Evolutionary conservation across 2,888 invertebrate species (phyloP).

Genomic region (Macrophya alboannulata): DNA sequence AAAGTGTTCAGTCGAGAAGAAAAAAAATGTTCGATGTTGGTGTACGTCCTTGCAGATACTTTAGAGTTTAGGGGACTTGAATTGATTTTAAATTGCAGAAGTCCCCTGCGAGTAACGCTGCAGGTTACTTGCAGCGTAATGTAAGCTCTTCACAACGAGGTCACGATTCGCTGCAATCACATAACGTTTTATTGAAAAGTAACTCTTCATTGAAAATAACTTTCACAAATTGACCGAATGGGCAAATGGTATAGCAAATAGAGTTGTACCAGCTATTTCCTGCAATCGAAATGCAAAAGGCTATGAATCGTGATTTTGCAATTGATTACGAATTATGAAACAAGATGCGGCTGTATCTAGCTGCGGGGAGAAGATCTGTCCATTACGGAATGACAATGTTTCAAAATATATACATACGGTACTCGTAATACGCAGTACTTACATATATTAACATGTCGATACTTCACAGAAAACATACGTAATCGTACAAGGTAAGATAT

Average conservation of each 20-base stretch:
- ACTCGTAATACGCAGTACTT: background rate
- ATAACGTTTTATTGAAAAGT: background rate
- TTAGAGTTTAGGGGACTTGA: background rate
- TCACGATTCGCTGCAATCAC: conserved; percentile 3
- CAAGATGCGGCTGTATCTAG: background rate
- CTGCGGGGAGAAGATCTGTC: background rate
- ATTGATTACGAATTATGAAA: background rate
- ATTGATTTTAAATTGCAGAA: background rate
- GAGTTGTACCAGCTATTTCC: background rate
- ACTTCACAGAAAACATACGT: background rate
- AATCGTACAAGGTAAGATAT: no score
- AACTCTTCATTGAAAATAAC: background rate
- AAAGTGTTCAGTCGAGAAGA: background rate
- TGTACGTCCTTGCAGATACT: background rate
- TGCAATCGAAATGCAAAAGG: background rate
- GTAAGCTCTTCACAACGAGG: conserved; percentile 10
- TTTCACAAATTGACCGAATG: background rate
- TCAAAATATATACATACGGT: background rate
- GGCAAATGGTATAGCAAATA: conserved; percentile 1
- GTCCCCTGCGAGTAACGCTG: background rate
- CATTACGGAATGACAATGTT: background rate
- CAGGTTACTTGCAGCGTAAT: background rate
- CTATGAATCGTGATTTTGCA: background rate
- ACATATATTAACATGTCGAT: background rate
- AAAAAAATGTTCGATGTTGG: background rate